Evolutionary conservation across 1,140 invertebrate genomes (phyloP), one percentile per base, ranked within the genome.

Genomic region (Hormaphis cornu): DNA sequence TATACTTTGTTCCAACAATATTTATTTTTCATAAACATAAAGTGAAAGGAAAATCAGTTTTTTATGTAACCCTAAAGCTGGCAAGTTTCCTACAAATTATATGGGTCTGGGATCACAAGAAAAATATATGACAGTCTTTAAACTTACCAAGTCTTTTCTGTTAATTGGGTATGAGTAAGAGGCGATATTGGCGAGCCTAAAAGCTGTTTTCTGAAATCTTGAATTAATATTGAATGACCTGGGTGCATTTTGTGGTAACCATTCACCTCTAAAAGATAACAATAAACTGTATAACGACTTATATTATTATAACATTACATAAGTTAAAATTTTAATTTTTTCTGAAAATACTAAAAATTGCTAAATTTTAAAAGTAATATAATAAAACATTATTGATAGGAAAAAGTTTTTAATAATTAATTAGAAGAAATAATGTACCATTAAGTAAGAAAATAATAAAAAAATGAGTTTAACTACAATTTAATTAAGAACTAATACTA

Each of bases 91-190:
- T 12, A 53, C 12, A 58, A 33, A 16, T 20, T 16, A 8, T 33
- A 54, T 54, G 18, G n/a, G 8, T 26, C 52, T 12, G 9, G 48
- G 20, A 20, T 52, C n/a, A n/a, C n/a, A 9, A 22, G 8, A 7
- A 24, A 6, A 16, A 24, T 16, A 6, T 9, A 58, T 40, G 22
- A 42, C 53, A 22, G 20, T 37, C 30, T 22, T 33, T 46, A 35
- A 33, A 72, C 70, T 74, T 77, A 84, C 87, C 87, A 89, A 72
- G 84, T 87, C 76, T 83, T 87, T 76, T 89, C 87, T 1, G 85
- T 85, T 24, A 88, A 75, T 66, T 82, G 79, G 35, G 83, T 79
- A 59, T 86, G 84, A 0, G 85, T 86, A 56, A 89, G 79, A 56
- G 84, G 80, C 76, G 84, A 83, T 72, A 85, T 81, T 37, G 84